Evolutionary conservation across 2,797 vertebrate genomes (phyloP).

Genomic region (Pseudocheirus occidentalis): DNA sequence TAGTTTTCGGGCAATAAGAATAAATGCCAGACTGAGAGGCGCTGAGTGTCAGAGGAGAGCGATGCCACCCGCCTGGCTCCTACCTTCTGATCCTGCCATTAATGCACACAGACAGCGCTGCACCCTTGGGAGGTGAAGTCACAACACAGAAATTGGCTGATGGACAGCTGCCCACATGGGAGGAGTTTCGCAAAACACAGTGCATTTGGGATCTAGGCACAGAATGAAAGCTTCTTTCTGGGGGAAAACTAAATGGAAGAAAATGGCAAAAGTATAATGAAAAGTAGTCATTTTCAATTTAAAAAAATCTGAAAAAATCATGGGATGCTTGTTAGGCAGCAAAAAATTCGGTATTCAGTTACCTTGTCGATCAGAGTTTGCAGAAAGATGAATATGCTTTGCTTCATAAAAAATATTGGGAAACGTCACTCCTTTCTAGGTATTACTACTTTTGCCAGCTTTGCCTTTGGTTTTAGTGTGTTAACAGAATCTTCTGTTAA

Average conservation of each 20-base stretch:
- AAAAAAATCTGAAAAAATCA: slow-evolving; percentile 34
- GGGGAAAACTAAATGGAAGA: slow-evolving; percentile 26
- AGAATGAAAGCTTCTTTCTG: slow-evolving; percentile 58
- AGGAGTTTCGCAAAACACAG: slow-evolving; percentile 42
- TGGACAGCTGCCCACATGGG: slow-evolving; percentile 63
- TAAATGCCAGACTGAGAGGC: slow-evolving; percentile 34
- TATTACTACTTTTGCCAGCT: slow-evolving; percentile 14
- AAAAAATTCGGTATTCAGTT: background rate
- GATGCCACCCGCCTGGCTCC: slow-evolving; percentile 61
- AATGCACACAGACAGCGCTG: slow-evolving; percentile 71
- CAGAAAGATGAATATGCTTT: slow-evolving; percentile 28
- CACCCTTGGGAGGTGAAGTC: slow-evolving; percentile 72
- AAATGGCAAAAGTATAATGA: slow-evolving; percentile 1
- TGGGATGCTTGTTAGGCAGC: slow-evolving; percentile 36
- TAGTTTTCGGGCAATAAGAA: slow-evolving; percentile 50
- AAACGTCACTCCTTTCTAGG: slow-evolving; percentile 2
- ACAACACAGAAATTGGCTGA: slow-evolving; percentile 58
- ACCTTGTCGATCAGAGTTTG: slow-evolving; percentile 18
- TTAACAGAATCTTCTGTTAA: slow-evolving; percentile 34
- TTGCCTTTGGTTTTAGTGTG: background rate
- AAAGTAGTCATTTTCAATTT: slow-evolving; percentile 17
- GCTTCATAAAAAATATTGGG: background rate
- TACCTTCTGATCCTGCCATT: slow-evolving; percentile 68
- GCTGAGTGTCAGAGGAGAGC: slow-evolving; percentile 61
- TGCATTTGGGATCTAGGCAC: slow-evolving; percentile 59